phyloP scores from a whole-genome alignment of 1,140 invertebrate species.

The Lutraria rhynchaena region DNA sequence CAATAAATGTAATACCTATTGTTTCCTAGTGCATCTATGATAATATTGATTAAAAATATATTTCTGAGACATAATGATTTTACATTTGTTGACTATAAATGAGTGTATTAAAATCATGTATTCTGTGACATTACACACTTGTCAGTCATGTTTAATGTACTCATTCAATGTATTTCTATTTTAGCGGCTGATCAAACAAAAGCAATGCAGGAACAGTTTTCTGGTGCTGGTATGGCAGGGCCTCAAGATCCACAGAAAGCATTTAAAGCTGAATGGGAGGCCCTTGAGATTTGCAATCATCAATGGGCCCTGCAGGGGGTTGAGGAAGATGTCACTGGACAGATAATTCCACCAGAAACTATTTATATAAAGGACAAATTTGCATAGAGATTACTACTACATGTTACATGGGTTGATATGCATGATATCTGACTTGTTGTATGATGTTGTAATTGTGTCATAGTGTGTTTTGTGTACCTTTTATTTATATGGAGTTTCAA shows the following conservation, averaged over 20 bases:
- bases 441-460: too few species aligned
- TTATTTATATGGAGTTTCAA: too few species aligned
- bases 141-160: not conserved
- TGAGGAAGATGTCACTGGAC: constrained; percentile 86
- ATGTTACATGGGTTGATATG: too few species aligned
- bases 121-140: too few species aligned
- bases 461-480: too few species aligned
- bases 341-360: constrained; percentile 77
- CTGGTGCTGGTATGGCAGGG: constrained; percentile 97
- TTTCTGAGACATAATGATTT: too few species aligned
- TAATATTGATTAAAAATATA: too few species aligned
- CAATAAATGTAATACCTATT: too few species aligned
- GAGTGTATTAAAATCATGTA: too few species aligned
- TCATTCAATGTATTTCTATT: not conserved
- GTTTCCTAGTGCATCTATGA: too few species aligned
- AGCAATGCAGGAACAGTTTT: constrained; percentile 99
- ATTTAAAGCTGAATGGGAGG: constrained; percentile 99
- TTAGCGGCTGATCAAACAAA: constrained; percentile 95
- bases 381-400: constrained; percentile 53
- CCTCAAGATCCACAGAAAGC: constrained; percentile 98
- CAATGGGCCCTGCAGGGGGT: constrained; percentile 93
- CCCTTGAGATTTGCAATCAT: constrained; percentile 97
- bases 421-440: too few species aligned
- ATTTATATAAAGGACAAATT: constrained; percentile 79
- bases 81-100: too few species aligned